These are phyloP conservation scores for Tupaia tana DNA, from an alignment of 2,113 vertebrate genomes.

Conservation along the genomic window DNA sequence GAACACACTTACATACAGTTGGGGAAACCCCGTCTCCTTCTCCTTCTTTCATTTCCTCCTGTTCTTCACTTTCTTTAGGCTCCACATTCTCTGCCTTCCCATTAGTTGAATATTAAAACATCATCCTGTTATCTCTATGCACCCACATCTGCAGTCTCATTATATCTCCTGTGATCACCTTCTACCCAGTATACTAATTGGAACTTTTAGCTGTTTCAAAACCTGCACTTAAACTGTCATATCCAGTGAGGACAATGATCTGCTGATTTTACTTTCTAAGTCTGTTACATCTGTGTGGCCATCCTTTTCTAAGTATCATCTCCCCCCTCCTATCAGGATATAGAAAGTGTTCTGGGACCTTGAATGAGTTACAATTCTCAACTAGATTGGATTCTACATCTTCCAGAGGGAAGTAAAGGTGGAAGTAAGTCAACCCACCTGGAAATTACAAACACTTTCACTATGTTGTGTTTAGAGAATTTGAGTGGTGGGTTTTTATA, in stretches of 20 bases:
- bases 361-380: not conserved
- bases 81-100: not conserved
- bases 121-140: not conserved
- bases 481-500: not conserved
- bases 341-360: not conserved
- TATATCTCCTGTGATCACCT: not conserved
- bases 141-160: not conserved
- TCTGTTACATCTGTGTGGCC: too few species aligned
- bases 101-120: not conserved
- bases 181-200: not conserved
- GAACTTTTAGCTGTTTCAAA: not conserved
- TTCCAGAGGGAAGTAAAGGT: not conserved
- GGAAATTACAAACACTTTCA: not conserved
- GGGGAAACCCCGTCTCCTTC: not conserved
- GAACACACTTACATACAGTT: accelerated
- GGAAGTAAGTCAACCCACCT: not conserved
- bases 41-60: not conserved
- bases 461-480: not conserved
- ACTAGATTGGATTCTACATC: not conserved
- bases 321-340: not conserved
- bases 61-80: not conserved
- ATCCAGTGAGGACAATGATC: not conserved
- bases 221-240: not conserved
- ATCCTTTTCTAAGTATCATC: not conserved
- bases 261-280: not conserved